These are phyloP conservation scores for Lycaena phlaeas DNA, from an alignment of 2,888 invertebrate genomes.

Conservation along the genomic window DNA sequence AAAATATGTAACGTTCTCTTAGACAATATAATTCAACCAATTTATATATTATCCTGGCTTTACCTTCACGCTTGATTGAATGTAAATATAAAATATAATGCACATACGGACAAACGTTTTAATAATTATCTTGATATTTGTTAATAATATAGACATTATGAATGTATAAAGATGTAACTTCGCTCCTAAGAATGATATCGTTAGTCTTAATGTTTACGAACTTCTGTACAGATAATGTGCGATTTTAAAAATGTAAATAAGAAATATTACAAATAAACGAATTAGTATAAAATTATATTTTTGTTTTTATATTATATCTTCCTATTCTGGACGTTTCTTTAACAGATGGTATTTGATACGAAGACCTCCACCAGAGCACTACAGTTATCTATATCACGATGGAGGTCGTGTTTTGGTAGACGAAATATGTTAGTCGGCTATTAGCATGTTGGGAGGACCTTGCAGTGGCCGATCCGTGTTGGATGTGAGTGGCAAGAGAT, in stretches of 20 bases:
- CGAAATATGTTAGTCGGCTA: too few relatives aligned
- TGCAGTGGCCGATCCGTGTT: too few relatives aligned
- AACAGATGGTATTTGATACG: too few relatives aligned
- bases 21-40: background rate
- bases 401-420: too few relatives aligned
- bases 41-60: conserved; percentile 36
- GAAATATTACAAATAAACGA: conserved; percentile 40
- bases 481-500: too few relatives aligned
- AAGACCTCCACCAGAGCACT: too few relatives aligned
- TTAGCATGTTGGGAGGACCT: too few relatives aligned
- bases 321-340: too few relatives aligned
- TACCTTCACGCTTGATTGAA: conserved; percentile 62
- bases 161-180: conserved; percentile 55
- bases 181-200: conserved; percentile 57
- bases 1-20: conserved; percentile 1
- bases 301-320: conserved; percentile 17
- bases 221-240: conserved; percentile 59
- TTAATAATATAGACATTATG: conserved; percentile 32
- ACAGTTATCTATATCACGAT: too few relatives aligned
- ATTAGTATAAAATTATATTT: conserved; percentile 53
- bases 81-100: conserved; percentile 51
- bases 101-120: conserved; percentile 48
- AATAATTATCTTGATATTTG: conserved; percentile 11
- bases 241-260: conserved; percentile 59
- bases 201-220: conserved; percentile 34